A percentile compares a stretch with the other conserved stretches of the same genome.
Evolutionary conservation across 2,888 invertebrate genomes (phyloP).

Genomic region (Nipponacmea schrenckii): DNA sequence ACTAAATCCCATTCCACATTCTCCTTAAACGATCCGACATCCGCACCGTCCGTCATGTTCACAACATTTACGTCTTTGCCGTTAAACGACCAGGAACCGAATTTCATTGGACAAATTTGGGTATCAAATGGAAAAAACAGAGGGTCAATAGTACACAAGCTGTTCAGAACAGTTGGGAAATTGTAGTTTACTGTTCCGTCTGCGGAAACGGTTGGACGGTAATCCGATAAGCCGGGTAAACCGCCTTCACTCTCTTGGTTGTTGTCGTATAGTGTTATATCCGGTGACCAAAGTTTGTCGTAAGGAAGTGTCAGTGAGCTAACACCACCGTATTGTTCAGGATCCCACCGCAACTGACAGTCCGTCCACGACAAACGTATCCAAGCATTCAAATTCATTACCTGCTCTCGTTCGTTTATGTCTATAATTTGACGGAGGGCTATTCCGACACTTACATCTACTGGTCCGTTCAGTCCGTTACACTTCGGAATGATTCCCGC

Average conservation of each 20-base stretch:
- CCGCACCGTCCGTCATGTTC: background rate
- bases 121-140: slow-evolving; percentile 73
- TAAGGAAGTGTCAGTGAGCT: slow-evolving; percentile 30
- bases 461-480: slow-evolving; percentile 65
- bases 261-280: slow-evolving; percentile 45
- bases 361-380: slow-evolving; percentile 33
- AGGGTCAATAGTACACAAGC: slow-evolving; percentile 70
- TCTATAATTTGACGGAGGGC: slow-evolving; percentile 71
- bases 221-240: slow-evolving; percentile 70
- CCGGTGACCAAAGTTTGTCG: slow-evolving; percentile 39
- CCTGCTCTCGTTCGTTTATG: no score
- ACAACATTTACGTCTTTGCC: no score
- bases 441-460: slow-evolving; percentile 69
- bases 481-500: slow-evolving; percentile 69
- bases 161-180: slow-evolving; percentile 71
- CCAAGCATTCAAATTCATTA: no score
- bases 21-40: slow-evolving; percentile 1
- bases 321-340: slow-evolving; percentile 28
- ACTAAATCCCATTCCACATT: slow-evolving; percentile 18
- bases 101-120: slow-evolving; percentile 53
- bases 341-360: slow-evolving; percentile 39
- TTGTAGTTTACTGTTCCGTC: slow-evolving; percentile 72
- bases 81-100: slow-evolving; percentile 1
- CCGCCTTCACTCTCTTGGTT: slow-evolving; percentile 66
- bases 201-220: slow-evolving; percentile 69